Percentiles rank a stretch among this genome's conserved stretches.
Evolutionary conservation across 1,140 invertebrate species (phyloP).

Genomic region (Druon quercuslanigerum): DNA sequence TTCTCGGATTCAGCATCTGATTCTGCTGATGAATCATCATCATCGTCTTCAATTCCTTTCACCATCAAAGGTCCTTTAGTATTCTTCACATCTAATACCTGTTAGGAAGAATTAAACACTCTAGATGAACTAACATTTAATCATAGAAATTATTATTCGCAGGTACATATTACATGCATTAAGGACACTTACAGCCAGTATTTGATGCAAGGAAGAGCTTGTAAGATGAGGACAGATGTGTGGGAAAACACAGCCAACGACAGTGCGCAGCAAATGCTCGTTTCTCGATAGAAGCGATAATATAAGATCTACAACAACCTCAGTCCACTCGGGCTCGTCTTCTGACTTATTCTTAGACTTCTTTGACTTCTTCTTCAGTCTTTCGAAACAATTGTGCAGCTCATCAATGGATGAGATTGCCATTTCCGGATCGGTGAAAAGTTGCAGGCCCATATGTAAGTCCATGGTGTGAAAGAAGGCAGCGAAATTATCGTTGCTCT

Average conservation of each 20-base stretch:
- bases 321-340: slow-evolving; percentile 84
- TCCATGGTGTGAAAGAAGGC: slow-evolving; percentile 79
- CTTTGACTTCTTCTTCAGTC: slow-evolving; percentile 73
- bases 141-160: not conserved
- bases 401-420: slow-evolving; percentile 81
- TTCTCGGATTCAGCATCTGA: slow-evolving; percentile 66
- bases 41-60: slow-evolving; percentile 62
- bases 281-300: slow-evolving; percentile 83
- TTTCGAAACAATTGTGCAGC: slow-evolving; percentile 81
- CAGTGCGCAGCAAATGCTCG: slow-evolving; percentile 80
- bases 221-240: slow-evolving; percentile 84
- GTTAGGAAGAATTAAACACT: slow-evolving; percentile 32
- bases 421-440: slow-evolving; percentile 82
- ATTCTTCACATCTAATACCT: slow-evolving; percentile 80
- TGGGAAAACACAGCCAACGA: slow-evolving; percentile 84
- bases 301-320: slow-evolving; percentile 86
- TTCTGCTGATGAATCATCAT: slow-evolving; percentile 67
- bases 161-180: no score
- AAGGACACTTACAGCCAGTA: slow-evolving; percentile 78
- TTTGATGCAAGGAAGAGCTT: slow-evolving; percentile 81
- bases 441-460: slow-evolving; percentile 82
- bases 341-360: slow-evolving; percentile 63
- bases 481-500: slow-evolving; percentile 66
- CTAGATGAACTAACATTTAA: slow-evolving; percentile 25
- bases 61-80: slow-evolving; percentile 77